Percentiles rank a stretch among this genome's conserved stretches.
Evolutionary conservation across 1,140 invertebrate genomes (phyloP).

Genomic region (Tetragonula clypearis): DNA sequence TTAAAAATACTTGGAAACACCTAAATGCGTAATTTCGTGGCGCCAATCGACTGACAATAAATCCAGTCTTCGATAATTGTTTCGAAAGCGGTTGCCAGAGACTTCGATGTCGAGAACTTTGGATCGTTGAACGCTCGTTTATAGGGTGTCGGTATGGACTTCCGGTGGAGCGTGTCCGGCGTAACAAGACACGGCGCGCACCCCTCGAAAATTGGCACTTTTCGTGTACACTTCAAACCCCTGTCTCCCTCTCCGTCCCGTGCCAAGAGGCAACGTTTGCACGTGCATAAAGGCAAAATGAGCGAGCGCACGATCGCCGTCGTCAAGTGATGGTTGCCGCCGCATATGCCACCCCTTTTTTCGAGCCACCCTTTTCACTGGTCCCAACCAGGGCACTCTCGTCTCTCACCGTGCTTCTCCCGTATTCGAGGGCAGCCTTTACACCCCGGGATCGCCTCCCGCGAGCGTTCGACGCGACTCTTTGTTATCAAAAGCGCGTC

Average conservation of each 20-base stretch:
- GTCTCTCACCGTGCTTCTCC: neutral
- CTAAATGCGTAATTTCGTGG: neutral
- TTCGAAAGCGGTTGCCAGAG: neutral
- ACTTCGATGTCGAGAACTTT: neutral
- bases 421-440: neutral
- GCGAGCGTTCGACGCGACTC: constrained; percentile 2
- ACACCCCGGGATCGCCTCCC: neutral
- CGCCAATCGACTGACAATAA: neutral
- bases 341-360: constrained; percentile 43
- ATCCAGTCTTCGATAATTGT: neutral
- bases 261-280: neutral
- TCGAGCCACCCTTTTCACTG: neutral
- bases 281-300: constrained; percentile 50
- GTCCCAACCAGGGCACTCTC: too few species aligned
- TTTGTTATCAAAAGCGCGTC: constrained; percentile 14
- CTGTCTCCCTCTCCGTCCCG: neutral
- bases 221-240: constrained; percentile 39
- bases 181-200: constrained; percentile 18
- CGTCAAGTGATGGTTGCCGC: constrained; percentile 34
- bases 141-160: neutral
- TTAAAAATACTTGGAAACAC: too few species aligned
- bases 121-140: neutral
- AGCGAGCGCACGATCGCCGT: constrained; percentile 25
- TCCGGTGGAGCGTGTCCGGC: neutral
- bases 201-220: constrained; percentile 50